A percentile compares a stretch with the other conserved stretches of the same genome.
phyloP scores from a whole-genome alignment of 2,797 vertebrate genomes.

The Nyctibius grandis region DNA sequence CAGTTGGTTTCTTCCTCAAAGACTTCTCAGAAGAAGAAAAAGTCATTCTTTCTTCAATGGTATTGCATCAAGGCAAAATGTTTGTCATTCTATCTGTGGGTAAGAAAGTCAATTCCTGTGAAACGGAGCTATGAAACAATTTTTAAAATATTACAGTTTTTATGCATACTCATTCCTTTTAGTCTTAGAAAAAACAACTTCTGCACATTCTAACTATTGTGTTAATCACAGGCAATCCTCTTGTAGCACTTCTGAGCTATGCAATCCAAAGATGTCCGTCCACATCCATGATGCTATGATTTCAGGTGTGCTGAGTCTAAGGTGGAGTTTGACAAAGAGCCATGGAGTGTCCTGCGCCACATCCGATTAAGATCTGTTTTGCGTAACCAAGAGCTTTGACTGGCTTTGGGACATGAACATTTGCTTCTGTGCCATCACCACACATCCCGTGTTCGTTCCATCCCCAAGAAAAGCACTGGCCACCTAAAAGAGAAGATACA shows the following conservation, averaged over 20 bases:
- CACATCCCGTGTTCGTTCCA: conserved; percentile 99
- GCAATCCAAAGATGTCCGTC: neutral
- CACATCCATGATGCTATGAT: neutral
- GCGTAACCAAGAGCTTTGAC: conserved; percentile 62
- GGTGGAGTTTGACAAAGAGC: conserved; percentile 71
- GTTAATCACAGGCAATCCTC: neutral
- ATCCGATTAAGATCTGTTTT: conserved; percentile 80
- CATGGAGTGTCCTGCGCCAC: conserved; percentile 92
- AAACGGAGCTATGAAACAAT: neutral
- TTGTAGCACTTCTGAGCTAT: neutral
- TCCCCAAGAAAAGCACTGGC: conserved; percentile 87
- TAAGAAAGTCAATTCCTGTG: neutral
- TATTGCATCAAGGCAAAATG: neutral
- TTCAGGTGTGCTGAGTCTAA: neutral
- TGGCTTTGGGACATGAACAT: conserved; percentile 74
- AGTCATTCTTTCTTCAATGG: neutral
- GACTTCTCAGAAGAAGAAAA: neutral
- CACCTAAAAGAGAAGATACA: conserved; percentile 70
- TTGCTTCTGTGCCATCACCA: conserved; percentile 80
- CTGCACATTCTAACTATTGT: neutral
- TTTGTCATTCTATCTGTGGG: neutral
- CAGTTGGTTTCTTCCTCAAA: neutral
- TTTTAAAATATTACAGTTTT: neutral
- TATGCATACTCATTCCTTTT: neutral
- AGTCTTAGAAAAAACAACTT: neutral